Base-by-base conservation (phyloP, 2,888 invertebrate species). In the Dorcus parallelipipedus region DNA sequence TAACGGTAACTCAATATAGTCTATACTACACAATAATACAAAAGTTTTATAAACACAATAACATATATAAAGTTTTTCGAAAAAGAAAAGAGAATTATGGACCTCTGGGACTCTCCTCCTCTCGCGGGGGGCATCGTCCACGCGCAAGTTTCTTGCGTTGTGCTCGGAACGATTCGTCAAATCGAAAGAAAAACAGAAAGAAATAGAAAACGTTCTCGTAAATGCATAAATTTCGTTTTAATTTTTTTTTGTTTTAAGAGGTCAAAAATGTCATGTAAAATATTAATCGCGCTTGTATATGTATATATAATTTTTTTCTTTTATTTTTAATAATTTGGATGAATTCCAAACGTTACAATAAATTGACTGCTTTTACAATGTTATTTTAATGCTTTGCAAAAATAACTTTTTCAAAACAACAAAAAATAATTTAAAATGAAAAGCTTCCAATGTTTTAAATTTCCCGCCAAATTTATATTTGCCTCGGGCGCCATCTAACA, bases 1-100 rank as follows among this genome's bases (percentile, higher is more conserved):
- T 77, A 78, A 77, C 76, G 78, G 78, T 78, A 78, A 78, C 78
- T 78, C 77, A 78, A 76, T 64, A 66, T 65, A 67, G 62, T 64
- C 65, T 70, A 72, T 67, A 72, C 76, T 75, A 77, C 74, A 76
- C 72, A 74, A 70, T 73, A 72, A 73, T 75, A 76, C 76, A 77
- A 67, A 58, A 58, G 58, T 59, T 10, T 60, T 58, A 60, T 64
- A 56, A 64, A 64, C 64, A 59, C 60, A 64, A 58, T 64, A 64
- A 63, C 60, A 63, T 60, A 63, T 62, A 60, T 60, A 60, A 53
- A 59, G 52, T 47, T 59, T 49, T 56, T 57, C 53, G 49, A 60
- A 57, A 56, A 60, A 56, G 53, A 53, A 56, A 56, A 56, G 52
- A 48, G 17, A 48, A 26, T n/a, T n/a, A 48, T 14, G 20, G 26